Base-by-base conservation (phyloP, 1,140 invertebrate species). In the Phenacoccus solenopsis region DNA sequence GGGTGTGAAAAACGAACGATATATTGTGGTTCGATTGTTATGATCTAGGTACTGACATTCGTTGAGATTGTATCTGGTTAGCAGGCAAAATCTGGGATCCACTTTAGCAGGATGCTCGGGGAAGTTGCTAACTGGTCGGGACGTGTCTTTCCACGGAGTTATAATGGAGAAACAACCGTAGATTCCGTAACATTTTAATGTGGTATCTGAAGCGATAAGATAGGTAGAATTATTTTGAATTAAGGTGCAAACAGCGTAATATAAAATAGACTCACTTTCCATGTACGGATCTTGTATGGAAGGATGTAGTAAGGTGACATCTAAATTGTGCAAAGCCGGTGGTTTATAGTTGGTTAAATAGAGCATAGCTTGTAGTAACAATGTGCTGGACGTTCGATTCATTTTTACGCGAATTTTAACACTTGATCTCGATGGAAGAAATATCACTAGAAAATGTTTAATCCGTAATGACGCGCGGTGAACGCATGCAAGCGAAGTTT, bases 91-190 rank as follows among this genome's bases (percentile, higher is more conserved):
- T 12, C 75, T 74, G 0, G 84, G 83, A 70, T 80, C 79, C 68
- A 88, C 82, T 69, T 79, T 81, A 61, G 83, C 79, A 25, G 87
- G 80, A 71, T 84, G 81, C 72, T 84, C 81, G 0, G 92, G 92
- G 76, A 91, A 90, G 12, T 87, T 82, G 70, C 87, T 88, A 28
- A 93, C 86, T 7, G 90, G 90, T 35, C 91, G 81, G 56, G 86
- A 84, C 4, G 87, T 73, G 49, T 73, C 69, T 16, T 78, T 88
- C 89, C 90, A 94, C 1, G 90, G 90, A 24, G 85, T 82, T n/a
- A 83, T 84, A 56, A 91, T 86, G 30, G 89, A 88, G 75, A 91
- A 93, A 76, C 92, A 94, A 4, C 91, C 92, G 72, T 89, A 93
- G 0, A 85, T 82, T 1, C 85, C 87, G 76, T 88, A 93, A 75